phyloP scores from a whole-genome alignment of 2,113 vertebrate species.

The Leucoraja erinaceus region DNA sequence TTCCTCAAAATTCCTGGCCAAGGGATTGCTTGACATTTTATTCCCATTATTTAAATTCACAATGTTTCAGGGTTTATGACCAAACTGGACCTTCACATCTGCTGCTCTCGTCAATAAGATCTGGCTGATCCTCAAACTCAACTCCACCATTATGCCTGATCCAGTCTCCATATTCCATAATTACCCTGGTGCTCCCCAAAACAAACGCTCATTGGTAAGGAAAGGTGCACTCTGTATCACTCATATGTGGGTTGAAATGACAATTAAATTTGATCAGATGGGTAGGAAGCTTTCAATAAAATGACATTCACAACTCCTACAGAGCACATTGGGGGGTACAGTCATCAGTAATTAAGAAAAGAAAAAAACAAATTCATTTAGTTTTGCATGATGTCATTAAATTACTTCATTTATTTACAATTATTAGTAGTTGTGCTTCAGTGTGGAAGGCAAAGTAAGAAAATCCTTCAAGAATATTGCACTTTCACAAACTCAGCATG shows the following conservation, averaged over 20 bases:
- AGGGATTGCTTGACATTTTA: background rate
- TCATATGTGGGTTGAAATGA: background rate
- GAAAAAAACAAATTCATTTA: background rate
- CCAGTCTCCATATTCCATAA: too few species aligned
- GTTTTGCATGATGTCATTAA: background rate
- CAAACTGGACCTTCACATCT: too few species aligned
- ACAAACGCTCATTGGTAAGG: too few species aligned
- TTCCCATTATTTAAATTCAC: background rate
- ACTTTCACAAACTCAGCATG: too few species aligned
- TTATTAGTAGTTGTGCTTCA: background rate
- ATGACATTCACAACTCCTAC: background rate
- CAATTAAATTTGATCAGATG: background rate
- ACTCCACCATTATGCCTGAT: too few species aligned
- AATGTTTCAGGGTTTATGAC: too few species aligned
- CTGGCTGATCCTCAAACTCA: too few species aligned
- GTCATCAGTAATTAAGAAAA: background rate
- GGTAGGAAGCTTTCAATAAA: background rate
- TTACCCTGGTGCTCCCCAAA: too few species aligned
- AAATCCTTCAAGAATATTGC: too few species aligned
- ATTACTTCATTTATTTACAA: background rate
- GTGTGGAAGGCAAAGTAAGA: too few species aligned
- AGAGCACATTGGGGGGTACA: background rate
- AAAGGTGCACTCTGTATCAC: background rate
- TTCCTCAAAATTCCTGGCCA: background rate
- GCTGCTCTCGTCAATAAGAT: too few species aligned